Evolutionary conservation across 2,888 invertebrate species (phyloP).

Genomic region (Calameuta filiformis): DNA sequence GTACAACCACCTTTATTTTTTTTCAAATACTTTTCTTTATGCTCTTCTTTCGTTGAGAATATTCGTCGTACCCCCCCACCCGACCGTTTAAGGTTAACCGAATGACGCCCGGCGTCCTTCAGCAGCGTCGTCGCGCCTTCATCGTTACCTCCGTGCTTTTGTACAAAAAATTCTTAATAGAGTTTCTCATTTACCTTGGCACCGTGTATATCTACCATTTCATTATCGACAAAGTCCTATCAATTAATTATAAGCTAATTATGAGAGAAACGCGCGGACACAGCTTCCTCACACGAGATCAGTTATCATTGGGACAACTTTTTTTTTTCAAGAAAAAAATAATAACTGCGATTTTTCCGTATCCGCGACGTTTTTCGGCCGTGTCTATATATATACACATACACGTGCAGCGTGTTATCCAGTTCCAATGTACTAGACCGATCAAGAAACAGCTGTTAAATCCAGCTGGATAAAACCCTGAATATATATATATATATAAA

Average conservation of each 20-base stretch:
- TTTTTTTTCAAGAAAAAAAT: background rate
- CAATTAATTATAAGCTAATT: background rate
- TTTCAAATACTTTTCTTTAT: background rate
- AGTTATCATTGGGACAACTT: too few species aligned
- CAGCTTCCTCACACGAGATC: background rate
- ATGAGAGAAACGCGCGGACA: background rate
- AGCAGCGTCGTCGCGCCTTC: background rate
- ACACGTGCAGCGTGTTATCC: background rate
- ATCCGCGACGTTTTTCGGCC: background rate
- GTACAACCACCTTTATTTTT: background rate
- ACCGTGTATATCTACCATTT: background rate
- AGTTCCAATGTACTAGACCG: background rate
- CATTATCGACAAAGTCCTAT: background rate
- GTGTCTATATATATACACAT: background rate
- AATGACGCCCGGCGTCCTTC: background rate
- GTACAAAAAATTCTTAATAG: background rate
- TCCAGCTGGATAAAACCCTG: background rate
- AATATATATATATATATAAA: constrained; percentile 4
- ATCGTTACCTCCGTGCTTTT: background rate
- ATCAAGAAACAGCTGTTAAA: background rate
- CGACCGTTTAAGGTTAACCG: background rate
- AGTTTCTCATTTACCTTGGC: background rate
- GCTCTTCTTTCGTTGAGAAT: background rate
- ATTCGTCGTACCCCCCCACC: background rate
- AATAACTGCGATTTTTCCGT: background rate